Base-by-base conservation (phyloP, 2,797 vertebrate species). In the Danio tinwini region DNA sequence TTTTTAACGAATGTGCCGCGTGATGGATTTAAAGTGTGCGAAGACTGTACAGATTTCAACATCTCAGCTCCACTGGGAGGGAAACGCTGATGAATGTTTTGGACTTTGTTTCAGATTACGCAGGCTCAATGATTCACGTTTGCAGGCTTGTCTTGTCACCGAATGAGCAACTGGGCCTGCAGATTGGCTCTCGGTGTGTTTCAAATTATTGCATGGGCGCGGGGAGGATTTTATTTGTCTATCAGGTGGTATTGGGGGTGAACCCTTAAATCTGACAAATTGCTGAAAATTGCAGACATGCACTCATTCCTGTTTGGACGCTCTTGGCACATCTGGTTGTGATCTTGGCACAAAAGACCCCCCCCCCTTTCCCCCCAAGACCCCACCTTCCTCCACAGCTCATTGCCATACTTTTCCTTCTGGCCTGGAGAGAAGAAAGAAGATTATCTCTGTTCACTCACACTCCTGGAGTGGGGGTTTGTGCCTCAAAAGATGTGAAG, bases 201-300 rank as follows among this genome's bases (percentile, higher is more conserved):
- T 87, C 52, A 73, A 88, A 91, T 86, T 87, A 91, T 84, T 85
- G 85, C 81, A 75, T 81, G 83, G 74, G 86, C 86, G 87, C 79
- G 86, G 83, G 50, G 86, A 88, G 81, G 85, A 90, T 90, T 90
- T 88, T 88, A 87, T 92, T 91, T 90, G 91, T 90, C 90, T 92
- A 91, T 91, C 88, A 86, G 89, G 89, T 91, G 89, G 89, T 88
- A 84, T 85, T 82, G 62, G 86, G 86, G 81, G 81, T 84, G 83
- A 85, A 86, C 91, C 90, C 90, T 91, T 88, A 94, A 94, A 92
- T 92, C 91, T 93, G 94, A 95, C 93, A 95, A 95, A 95, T 94
- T 94, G 93, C 92, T 85, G 91, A 94, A 94, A 94, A 94, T 94
- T 94, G 92, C 93, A 92, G 91, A 92, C 93, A 92, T 90, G 89